phyloP scores from a whole-genome alignment of 1,140 invertebrate genomes.

The Bombus waltoni region DNA sequence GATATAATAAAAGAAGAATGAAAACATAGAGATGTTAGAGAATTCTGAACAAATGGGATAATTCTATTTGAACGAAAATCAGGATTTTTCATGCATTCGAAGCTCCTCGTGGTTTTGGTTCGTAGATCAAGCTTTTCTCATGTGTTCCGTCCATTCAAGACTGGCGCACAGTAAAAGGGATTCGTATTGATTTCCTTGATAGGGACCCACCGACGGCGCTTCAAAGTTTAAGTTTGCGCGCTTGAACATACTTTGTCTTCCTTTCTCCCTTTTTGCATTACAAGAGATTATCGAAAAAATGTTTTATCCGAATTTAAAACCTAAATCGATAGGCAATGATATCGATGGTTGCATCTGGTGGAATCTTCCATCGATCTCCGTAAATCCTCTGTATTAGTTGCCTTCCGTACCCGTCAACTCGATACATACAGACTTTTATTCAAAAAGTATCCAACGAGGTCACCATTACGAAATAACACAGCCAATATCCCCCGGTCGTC shows the following conservation, averaged over 20 bases:
- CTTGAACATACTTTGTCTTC: background rate
- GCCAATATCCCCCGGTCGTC: constrained; percentile 15
- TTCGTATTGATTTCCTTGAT: constrained; percentile 77
- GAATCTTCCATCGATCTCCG: constrained; percentile 19
- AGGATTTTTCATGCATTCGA: constrained; percentile 54
- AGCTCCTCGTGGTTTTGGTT: constrained; percentile 11
- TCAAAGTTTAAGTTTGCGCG: constrained; percentile 38
- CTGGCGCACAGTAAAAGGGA: constrained; percentile 70
- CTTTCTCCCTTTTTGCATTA: background rate
- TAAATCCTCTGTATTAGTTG: constrained; percentile 31
- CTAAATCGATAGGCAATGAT: background rate
- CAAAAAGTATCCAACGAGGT: constrained; percentile 50
- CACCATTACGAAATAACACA: constrained; percentile 65
- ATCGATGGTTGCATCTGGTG: background rate
- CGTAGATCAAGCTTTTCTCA: constrained; percentile 43
- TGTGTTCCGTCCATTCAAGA: constrained; percentile 60
- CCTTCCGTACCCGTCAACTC: background rate
- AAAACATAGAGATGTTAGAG: background rate
- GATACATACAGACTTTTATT: constrained; percentile 9
- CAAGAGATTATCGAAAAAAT: background rate
- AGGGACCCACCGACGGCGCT: constrained; percentile 55
- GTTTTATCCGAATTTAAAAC: background rate
- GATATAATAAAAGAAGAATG: background rate
- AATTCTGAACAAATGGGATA: no score
- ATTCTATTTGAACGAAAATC: constrained; percentile 64